These are phyloP conservation scores for Limonius californicus DNA, from an alignment of 1,140 invertebrate genomes.

Conservation along the genomic window DNA sequence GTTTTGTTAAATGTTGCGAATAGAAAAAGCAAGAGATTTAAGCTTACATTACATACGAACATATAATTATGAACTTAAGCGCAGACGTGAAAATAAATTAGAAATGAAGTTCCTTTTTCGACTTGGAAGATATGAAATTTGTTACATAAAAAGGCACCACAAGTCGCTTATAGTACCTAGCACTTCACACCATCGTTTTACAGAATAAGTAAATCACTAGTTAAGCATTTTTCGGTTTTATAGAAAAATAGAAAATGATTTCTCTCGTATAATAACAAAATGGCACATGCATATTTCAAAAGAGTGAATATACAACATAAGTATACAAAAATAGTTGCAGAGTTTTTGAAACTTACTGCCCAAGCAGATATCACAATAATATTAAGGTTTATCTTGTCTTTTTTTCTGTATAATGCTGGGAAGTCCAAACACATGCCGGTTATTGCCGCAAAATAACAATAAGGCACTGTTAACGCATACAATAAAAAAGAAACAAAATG, in stretches of 20 bases:
- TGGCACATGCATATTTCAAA: conserved; percentile 5
- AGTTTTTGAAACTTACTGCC: conserved; percentile 12
- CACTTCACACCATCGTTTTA: background rate
- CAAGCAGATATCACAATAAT: conserved; percentile 7
- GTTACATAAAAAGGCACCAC: conserved; percentile 8
- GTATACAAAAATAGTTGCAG: conserved; percentile 10
- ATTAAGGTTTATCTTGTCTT: conserved; percentile 17
- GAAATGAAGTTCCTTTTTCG: too few species aligned
- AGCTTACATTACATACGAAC: conserved; percentile 8
- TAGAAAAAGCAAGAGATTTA: conserved; percentile 11
- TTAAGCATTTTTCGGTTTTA: background rate
- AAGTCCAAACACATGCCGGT: conserved; percentile 36
- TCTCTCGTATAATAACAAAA: conserved; percentile 11
- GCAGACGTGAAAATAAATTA: conserved; percentile 6
- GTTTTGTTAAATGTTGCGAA: conserved; percentile 10
- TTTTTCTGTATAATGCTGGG: background rate
- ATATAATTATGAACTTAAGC: background rate
- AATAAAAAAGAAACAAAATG: conserved; percentile 17
- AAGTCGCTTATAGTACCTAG: background rate
- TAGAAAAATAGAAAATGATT: conserved; percentile 13
- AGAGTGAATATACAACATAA: background rate
- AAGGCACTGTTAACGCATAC: conserved; percentile 36
- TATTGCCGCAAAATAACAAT: conserved; percentile 35
- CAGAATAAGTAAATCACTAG: too few species aligned
- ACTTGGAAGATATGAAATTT: conserved; percentile 18